Conservation (phyloP, 2,888 invertebrate genomes). For the Acleris cristana region DNA sequence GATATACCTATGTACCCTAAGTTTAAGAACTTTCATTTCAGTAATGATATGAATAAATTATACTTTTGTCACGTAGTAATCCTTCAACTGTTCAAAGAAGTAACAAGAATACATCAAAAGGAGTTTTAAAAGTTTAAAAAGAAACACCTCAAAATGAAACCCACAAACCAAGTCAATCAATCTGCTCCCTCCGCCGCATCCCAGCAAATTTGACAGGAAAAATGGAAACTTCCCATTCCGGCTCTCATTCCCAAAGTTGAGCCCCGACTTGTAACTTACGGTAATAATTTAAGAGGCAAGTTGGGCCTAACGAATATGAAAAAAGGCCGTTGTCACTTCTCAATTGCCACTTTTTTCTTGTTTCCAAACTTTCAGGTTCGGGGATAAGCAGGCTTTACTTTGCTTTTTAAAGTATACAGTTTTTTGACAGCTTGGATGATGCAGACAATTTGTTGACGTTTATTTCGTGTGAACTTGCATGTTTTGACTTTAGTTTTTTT, state of each 20-base stretch:
- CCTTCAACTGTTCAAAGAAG: not conserved
- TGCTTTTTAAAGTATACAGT: conserved; percentile 33
- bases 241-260: conserved; percentile 32
- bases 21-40: too few species aligned
- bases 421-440: conserved; percentile 27
- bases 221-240: conserved; percentile 61
- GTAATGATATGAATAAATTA: too few species aligned
- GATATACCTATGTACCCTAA: too few species aligned
- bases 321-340: conserved; percentile 39
- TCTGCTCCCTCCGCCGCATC: conserved; percentile 38
- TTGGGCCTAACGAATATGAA: conserved; percentile 44
- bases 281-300: conserved; percentile 47
- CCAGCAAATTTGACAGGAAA: conserved; percentile 45
- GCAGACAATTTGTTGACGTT: conserved; percentile 34
- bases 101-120: not conserved
- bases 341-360: conserved; percentile 42
- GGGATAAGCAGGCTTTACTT: conserved; percentile 43
- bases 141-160: conserved; percentile 8
- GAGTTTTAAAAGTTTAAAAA: conserved; percentile 1
- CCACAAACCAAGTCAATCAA: conserved; percentile 37
- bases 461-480: not conserved
- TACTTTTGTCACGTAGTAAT: not conserved
- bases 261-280: conserved; percentile 39
- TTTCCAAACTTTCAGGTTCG: conserved; percentile 37
- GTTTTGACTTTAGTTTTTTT: not conserved